Evolutionary conservation across 2,797 vertebrate genomes (phyloP), one percentile per base, ranked within the genome.

Genomic region (Okamejei kenojei): DNA sequence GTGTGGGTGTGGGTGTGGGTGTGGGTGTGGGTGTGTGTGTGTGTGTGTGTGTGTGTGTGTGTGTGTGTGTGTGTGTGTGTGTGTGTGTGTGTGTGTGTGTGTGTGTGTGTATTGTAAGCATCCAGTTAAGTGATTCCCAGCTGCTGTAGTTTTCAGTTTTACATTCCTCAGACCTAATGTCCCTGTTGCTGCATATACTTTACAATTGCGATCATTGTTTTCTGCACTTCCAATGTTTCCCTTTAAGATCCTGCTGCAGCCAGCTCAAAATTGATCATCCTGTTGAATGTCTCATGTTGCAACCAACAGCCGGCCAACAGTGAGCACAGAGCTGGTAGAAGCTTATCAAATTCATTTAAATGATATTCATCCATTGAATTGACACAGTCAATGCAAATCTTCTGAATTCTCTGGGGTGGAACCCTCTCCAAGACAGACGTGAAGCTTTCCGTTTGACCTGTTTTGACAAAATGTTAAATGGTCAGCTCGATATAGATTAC

Each of bases 181-280:
- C 61, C 84, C 21, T n/a, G n/a, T n/a, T n/a, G n/a, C n/a, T n/a
- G n/a, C n/a, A n/a, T n/a, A n/a, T 88, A n/a, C 61, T 65, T 88
- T 35, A 15, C 2, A 35, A 88, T 7, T 1, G 2, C 2, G 15
- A 61, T 88, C 84, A 88, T 65, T 61, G 35, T 19, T 65, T 88
- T 29, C 8, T n/a, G 32, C 61, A 88, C 19, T 8, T 88, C 15
- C 61, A 65, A 21, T 63, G 1, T 19, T 35, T 5, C 26, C 54
- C 58, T 86, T 86, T 65, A 63, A 86, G 82, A 29, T 88, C 32
- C 7, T 65, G n/a, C 61, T 88, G 61, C 61, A 88, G 84, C n/a
- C 84, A 35, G 61, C 32, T 88, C n/a, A 21, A 35, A 65, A 88
- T 88, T n/a, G n/a, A n/a, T n/a, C n/a, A n/a, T n/a, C n/a, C n/a